Conservation (phyloP, 2,888 invertebrate species). For the Epistrophe grossulariae region DNA sequence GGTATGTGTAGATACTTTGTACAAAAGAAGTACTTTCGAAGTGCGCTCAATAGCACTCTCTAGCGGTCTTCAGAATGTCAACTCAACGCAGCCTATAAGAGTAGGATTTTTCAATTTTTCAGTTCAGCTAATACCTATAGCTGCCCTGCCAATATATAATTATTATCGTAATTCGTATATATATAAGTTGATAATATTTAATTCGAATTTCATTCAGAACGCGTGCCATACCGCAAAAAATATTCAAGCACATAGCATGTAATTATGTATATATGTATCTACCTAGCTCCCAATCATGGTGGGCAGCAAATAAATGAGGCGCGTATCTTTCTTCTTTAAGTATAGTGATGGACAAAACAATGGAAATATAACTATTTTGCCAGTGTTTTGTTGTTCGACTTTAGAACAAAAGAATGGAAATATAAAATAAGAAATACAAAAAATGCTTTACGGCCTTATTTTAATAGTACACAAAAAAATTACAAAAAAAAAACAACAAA, state of each 20-base stretch:
- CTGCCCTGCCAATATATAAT: conserved; percentile 7
- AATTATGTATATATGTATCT: too few species aligned
- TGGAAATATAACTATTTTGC: conserved; percentile 68
- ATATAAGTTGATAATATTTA: conserved; percentile 31
- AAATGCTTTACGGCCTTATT: conserved; percentile 41
- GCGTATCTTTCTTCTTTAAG: not conserved
- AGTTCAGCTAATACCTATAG: conserved; percentile 23
- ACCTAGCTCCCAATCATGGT: conserved; percentile 6
- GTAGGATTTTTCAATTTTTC: conserved; percentile 34
- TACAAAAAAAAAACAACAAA: not conserved
- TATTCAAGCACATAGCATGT: conserved; percentile 9
- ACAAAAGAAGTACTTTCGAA: conserved; percentile 63
- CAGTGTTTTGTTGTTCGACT: conserved; percentile 28
- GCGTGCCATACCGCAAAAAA: conserved; percentile 62
- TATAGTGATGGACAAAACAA: conserved; percentile 63
- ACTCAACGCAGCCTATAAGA: conserved; percentile 27
- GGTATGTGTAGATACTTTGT: not conserved
- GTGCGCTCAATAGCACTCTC: conserved; percentile 65
- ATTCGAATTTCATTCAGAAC: conserved; percentile 74
- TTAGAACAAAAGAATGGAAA: conserved; percentile 69
- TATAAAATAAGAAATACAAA: conserved; percentile 50
- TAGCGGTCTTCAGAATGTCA: conserved; percentile 51
- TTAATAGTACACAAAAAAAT: not conserved
- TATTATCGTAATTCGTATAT: conserved; percentile 8
- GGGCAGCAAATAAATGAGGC: conserved; percentile 25